Evolutionary conservation across 2,888 invertebrate genomes (phyloP).

Genomic region (Schrankia costaestrigalis): DNA sequence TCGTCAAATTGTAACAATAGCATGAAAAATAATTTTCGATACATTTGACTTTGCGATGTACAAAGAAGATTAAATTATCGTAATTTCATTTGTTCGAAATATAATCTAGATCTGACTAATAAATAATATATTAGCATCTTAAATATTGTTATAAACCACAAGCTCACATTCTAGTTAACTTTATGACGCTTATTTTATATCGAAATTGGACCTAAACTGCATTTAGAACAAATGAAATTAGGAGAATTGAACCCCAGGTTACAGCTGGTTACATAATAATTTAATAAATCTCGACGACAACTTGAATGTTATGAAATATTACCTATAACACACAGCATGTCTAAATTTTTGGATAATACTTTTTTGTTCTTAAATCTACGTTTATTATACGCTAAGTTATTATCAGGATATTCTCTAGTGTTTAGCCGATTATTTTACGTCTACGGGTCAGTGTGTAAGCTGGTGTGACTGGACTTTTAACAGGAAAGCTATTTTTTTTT

Average conservation of each 20-base stretch:
- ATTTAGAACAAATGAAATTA: too few relatives aligned
- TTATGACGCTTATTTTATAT: too few relatives aligned
- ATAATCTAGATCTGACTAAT: too few relatives aligned
- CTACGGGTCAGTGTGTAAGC: constrained; percentile 62
- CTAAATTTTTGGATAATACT: constrained; percentile 78
- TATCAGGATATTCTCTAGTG: constrained; percentile 69
- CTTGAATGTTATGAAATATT: constrained; percentile 59
- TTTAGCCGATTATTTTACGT: constrained; percentile 55
- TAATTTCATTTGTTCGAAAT: too few relatives aligned
- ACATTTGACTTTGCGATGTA: constrained; percentile 41
- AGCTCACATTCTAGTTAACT: too few relatives aligned
- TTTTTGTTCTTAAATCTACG: constrained; percentile 69
- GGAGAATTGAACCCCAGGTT: too few relatives aligned
- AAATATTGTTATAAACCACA: too few relatives aligned
- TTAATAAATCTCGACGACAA: constrained; percentile 46
- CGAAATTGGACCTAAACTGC: too few relatives aligned
- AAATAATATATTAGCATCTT: too few relatives aligned
- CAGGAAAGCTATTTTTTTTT: constrained; percentile 48
- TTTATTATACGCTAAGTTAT: constrained; percentile 71
- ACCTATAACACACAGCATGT: constrained; percentile 71
- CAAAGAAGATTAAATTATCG: constrained; percentile 36
- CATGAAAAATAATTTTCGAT: constrained; percentile 37
- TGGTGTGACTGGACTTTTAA: constrained; percentile 46
- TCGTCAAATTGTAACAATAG: constrained; percentile 38
- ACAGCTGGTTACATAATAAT: constrained; percentile 34